A percentile compares a stretch with the other conserved stretches of the same genome.
Conservation (phyloP, 2,888 invertebrate species). For the Orthosia gracilis region DNA sequence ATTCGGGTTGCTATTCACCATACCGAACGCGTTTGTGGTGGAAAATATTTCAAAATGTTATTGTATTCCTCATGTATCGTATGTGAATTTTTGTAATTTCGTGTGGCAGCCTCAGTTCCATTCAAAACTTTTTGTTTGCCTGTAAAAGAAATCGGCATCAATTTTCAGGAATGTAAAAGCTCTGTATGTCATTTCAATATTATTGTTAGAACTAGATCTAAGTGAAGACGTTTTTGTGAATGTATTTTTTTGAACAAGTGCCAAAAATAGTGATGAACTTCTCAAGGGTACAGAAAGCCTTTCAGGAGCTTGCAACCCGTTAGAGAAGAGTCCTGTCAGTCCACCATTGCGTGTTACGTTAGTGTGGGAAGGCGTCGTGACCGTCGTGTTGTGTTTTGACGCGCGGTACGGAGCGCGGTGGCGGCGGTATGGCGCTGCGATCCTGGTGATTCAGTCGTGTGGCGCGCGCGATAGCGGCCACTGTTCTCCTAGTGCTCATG, state of each 20-base stretch:
- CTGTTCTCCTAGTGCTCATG: constrained; percentile 77
- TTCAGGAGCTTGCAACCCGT: constrained; percentile 73
- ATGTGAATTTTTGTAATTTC: constrained; percentile 5
- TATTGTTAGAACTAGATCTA: background rate
- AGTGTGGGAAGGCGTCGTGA: constrained; percentile 75
- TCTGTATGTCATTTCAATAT: constrained; percentile 1
- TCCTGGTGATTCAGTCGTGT: constrained; percentile 79
- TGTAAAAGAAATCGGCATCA: background rate
- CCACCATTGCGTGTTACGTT: constrained; percentile 68
- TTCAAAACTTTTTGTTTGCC: background rate
- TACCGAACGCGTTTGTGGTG: constrained; percentile 46
- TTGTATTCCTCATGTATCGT: constrained; percentile 3
- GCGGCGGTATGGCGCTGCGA: constrained; percentile 74
- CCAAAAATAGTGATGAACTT: constrained; percentile 1
- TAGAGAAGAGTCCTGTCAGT: constrained; percentile 69
- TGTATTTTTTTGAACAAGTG: background rate
- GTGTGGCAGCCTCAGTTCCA: background rate
- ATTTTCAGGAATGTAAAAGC: background rate
- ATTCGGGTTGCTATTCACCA: constrained; percentile 71
- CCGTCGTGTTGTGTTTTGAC: constrained; percentile 77
- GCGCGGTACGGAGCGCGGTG: constrained; percentile 70
- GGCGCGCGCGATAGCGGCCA: constrained; percentile 75
- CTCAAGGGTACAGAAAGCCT: constrained; percentile 55
- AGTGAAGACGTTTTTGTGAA: background rate
- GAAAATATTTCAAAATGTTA: constrained; percentile 49